Evolutionary conservation across 1,140 invertebrate genomes (phyloP).

Genomic region (Drosophila grimshawi): DNA sequence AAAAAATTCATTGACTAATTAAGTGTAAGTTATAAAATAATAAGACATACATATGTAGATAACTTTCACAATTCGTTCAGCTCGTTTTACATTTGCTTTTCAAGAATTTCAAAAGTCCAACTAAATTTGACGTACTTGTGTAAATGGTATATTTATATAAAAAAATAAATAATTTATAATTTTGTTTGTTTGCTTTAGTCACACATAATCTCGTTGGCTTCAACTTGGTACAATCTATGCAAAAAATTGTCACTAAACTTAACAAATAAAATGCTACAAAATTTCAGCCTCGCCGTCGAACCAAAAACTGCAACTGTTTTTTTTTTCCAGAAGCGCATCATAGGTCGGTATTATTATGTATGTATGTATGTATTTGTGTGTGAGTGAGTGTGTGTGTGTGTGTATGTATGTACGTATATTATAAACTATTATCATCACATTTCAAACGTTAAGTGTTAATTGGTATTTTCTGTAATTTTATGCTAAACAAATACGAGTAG

Average conservation of each 20-base stretch:
- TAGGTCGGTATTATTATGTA: slow-evolving; percentile 60
- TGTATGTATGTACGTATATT: slow-evolving; percentile 66
- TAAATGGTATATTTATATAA: not conserved
- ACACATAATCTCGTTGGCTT: slow-evolving; percentile 81
- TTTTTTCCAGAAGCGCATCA: slow-evolving; percentile 44
- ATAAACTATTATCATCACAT: slow-evolving; percentile 82
- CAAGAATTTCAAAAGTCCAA: slow-evolving; percentile 1
- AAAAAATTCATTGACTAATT: slow-evolving; percentile 75
- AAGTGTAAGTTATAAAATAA: slow-evolving; percentile 50
- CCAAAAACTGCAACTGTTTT: slow-evolving; percentile 56
- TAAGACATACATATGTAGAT: slow-evolving; percentile 21
- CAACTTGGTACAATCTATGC: slow-evolving; percentile 57
- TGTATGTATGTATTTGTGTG: slow-evolving; percentile 18
- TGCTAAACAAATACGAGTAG: slow-evolving; percentile 78
- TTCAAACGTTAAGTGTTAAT: slow-evolving; percentile 77
- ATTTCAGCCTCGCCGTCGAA: slow-evolving; percentile 72
- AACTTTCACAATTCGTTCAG: slow-evolving; percentile 16
- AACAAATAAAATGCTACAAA: slow-evolving; percentile 82
- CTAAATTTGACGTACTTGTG: slow-evolving; percentile 1
- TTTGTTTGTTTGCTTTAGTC: slow-evolving; percentile 46
- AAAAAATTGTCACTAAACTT: slow-evolving; percentile 75
- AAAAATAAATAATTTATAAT: slow-evolving; percentile 35
- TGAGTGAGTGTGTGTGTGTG: not conserved
- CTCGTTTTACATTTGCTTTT: not conserved
- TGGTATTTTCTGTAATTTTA: slow-evolving; percentile 67